These are phyloP conservation scores for Rostratula benghalensis DNA, from an alignment of 2,113 vertebrate genomes.

Conservation along the genomic window DNA sequence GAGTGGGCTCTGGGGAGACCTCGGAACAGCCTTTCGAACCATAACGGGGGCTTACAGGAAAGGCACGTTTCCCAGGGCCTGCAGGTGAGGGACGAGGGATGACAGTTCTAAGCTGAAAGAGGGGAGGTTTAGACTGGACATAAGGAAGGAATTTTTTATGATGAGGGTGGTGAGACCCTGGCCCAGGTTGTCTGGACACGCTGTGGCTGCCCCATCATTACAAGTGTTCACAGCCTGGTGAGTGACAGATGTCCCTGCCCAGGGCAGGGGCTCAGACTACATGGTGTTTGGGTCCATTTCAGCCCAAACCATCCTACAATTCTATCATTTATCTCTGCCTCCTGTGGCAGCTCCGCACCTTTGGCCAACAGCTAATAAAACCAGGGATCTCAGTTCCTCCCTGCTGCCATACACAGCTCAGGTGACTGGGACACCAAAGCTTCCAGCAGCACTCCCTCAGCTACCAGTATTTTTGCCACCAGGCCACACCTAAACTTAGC, in stretches of 20 bases:
- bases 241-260: not conserved
- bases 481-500: conserved; percentile 30
- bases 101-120: not conserved
- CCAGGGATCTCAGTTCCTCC: not conserved
- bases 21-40: not conserved
- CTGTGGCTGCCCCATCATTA: not conserved
- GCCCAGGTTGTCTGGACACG: not conserved
- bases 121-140: not conserved
- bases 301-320: not conserved
- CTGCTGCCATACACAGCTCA: not conserved
- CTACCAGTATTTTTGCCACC: conserved; percentile 10
- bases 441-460: conserved; percentile 1
- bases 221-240: not conserved
- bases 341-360: not conserved
- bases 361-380: not conserved
- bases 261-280: not conserved
- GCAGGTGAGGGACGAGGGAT: not conserved
- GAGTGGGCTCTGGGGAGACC: not conserved
- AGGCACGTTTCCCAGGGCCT: not conserved
- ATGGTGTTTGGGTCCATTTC: not conserved
- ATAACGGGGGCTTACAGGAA: not conserved
- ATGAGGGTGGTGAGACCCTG: not conserved
- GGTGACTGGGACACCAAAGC: not conserved
- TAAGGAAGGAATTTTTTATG: not conserved
- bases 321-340: not conserved